Evolutionary conservation across 2,888 invertebrate genomes (phyloP), one percentile per base, ranked within the genome.

Genomic region (Mesopsocus fuscifrons): DNA sequence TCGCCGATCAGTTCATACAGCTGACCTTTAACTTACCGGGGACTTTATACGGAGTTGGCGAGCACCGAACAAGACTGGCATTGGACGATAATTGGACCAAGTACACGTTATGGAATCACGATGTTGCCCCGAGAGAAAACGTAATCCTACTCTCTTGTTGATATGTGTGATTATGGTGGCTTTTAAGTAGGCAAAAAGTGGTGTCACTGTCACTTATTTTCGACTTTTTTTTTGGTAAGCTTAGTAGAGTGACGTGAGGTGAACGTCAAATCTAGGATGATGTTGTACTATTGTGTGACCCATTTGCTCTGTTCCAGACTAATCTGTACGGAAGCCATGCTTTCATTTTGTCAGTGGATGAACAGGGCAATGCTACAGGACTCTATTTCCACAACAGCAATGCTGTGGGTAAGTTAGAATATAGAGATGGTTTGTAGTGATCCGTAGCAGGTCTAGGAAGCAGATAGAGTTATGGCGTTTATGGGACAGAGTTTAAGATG

Each of bases 331-430:
- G 87, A 11, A 71, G 75, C 11, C 87, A 88, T 56, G 85, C 88
- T 0, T 84, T 87, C 60, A 83, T 81, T 58, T 57, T 85, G 55
- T 67, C 71, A 0, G 62, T 84, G 52, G 84, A 83, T 55, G 65
- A 71, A 16, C 66, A 68, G 40, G 75, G 75, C n/a, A 69, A 69
- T 18, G 71, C 74, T 46, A 76, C 79, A 56, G 87, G 87, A 11
- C 76, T 84, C 18, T 68, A 84, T 34, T 66, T 87, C 2, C 65
- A 81, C 16, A 88, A 87, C 56, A 80, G 83, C 52, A 84, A 88
- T 58, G 81, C 84, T 33, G 82, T 84, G 77, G 84, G 83, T 82
- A n/a, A n/a, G n/a, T n/a, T n/a, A n/a, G n/a, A n/a, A n/a, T n/a
- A n/a, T n/a, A n/a, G n/a, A n/a, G n/a, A n/a, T n/a, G n/a, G n/a